Evolutionary conservation across 2,888 invertebrate genomes (phyloP).

Genomic region (Drosophila paramelanica): DNA sequence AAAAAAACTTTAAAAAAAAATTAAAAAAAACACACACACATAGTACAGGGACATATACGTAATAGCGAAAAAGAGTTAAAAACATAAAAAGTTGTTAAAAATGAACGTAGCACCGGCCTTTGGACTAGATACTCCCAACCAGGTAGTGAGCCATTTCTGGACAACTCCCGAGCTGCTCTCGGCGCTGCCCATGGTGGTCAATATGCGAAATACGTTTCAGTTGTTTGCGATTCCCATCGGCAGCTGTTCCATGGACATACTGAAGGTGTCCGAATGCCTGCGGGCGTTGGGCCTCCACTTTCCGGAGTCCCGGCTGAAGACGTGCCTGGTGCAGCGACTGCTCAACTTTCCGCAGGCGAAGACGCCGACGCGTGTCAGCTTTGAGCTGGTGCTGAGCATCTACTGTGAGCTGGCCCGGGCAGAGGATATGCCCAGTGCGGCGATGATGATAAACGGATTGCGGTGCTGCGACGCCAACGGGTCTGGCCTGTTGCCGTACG

Average conservation of each 20-base stretch:
- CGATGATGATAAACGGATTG: conserved; percentile 26
- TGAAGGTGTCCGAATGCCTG: conserved; percentile 30
- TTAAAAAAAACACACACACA: background rate
- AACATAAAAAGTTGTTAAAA: background rate
- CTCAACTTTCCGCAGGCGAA: conserved; percentile 1
- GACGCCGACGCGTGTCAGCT: conserved; percentile 16
- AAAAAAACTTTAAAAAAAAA: background rate
- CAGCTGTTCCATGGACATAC: conserved; percentile 3
- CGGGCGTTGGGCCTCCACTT: conserved; percentile 33
- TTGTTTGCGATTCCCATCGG: background rate
- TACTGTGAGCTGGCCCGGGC: conserved; percentile 23
- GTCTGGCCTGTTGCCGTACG: conserved; percentile 7
- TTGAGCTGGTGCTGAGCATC: conserved; percentile 31
- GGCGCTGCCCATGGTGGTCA: conserved; percentile 7
- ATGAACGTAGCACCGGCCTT: background rate
- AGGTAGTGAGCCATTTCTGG: conserved; percentile 4
- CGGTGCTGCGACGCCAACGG: conserved; percentile 6
- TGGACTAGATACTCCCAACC: no score
- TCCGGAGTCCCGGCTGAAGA: conserved; percentile 1
- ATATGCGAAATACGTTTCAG: conserved; percentile 12
- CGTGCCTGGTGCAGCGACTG: background rate
- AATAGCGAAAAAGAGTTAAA: background rate
- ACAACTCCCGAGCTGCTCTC: conserved; percentile 26
- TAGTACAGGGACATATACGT: background rate
- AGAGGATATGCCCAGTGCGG: conserved; percentile 1